Conservation (phyloP, 2,888 invertebrate species). For the Syritta pipiens region DNA sequence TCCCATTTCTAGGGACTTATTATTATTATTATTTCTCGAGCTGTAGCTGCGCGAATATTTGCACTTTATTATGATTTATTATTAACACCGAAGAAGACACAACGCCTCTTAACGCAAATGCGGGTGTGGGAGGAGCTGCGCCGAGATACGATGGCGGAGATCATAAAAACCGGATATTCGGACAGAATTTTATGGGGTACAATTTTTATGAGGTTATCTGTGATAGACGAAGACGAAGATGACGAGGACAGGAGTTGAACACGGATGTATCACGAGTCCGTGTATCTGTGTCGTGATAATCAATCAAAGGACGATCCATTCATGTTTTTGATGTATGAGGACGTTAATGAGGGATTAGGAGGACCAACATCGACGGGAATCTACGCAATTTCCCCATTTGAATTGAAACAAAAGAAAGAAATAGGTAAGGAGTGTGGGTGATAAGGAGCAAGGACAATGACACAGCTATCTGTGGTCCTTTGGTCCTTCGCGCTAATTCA, state of each 20-base stretch:
- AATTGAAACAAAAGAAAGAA: background rate
- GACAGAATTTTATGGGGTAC: constrained; percentile 23
- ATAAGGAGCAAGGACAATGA: background rate
- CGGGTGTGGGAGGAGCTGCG: constrained; percentile 1
- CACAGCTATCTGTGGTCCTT: background rate
- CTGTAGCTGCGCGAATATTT: constrained; percentile 15
- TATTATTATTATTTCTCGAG: background rate
- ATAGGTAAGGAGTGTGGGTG: too few relatives aligned
- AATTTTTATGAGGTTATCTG: constrained; percentile 36
- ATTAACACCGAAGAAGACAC: constrained; percentile 18
- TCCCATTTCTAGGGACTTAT: background rate
- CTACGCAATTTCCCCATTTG: background rate
- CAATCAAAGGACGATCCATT: constrained; percentile 12
- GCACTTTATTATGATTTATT: constrained; percentile 50
- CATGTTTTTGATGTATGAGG: background rate
- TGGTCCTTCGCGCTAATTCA: background rate
- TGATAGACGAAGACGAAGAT: constrained; percentile 20
- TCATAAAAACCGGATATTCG: constrained; percentile 40
- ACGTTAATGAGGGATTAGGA: constrained; percentile 13
- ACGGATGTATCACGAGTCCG: background rate
- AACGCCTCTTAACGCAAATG: constrained; percentile 12
- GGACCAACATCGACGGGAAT: background rate
- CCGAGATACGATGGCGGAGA: constrained; percentile 7
- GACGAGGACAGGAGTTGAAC: too few relatives aligned
- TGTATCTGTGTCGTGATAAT: constrained; percentile 2